These are phyloP conservation scores for Anastrepha ludens DNA, from an alignment of 1,140 invertebrate species.

Conservation along the genomic window DNA sequence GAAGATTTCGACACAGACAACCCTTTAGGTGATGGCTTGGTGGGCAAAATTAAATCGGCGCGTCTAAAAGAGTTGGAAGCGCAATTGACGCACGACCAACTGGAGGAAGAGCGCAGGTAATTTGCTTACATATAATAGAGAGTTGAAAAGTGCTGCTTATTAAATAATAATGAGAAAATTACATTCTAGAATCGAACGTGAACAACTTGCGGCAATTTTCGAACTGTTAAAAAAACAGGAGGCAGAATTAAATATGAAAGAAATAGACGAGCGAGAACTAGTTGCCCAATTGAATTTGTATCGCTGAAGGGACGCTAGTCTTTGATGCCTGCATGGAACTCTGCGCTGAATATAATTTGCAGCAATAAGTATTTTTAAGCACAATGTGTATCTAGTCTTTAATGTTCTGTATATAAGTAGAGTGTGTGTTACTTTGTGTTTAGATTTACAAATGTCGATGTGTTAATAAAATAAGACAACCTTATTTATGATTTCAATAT, in stretches of 20 bases:
- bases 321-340: neutral
- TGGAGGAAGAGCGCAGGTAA: constrained; percentile 66
- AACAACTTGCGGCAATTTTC: constrained; percentile 70
- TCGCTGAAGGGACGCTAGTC: constrained; percentile 58
- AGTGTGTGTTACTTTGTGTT: neutral
- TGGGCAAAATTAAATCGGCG: constrained; percentile 68
- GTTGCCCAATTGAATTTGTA: constrained; percentile 69
- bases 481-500: neutral
- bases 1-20: constrained; percentile 58
- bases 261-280: constrained; percentile 69
- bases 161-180: neutral
- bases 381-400: neutral
- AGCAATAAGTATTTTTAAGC: constrained; percentile 6
- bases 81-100: constrained; percentile 63
- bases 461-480: neutral
- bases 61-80: constrained; percentile 66
- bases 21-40: constrained; percentile 63
- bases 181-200: constrained; percentile 65
- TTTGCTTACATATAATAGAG: neutral
- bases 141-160: neutral
- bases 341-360: neutral
- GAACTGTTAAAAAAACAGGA: constrained; percentile 69
- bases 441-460: neutral
- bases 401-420: neutral
- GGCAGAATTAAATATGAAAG: constrained; percentile 68